Conservation (phyloP, 2,797 vertebrate species). For the Simalia tracyae region DNA sequence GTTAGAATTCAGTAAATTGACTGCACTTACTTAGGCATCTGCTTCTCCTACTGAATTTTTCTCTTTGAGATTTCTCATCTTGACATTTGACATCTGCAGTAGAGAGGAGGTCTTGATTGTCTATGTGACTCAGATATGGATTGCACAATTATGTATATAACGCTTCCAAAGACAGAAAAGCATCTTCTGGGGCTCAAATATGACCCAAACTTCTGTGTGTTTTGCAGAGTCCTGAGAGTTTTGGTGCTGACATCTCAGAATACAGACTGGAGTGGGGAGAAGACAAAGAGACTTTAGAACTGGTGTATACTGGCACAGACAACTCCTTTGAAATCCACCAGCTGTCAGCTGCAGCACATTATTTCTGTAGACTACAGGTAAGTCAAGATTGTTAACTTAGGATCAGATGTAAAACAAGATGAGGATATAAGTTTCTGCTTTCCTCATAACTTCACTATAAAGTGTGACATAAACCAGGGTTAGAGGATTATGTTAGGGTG, state of each 20-base stretch:
- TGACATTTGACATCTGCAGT: slow-evolving; percentile 31
- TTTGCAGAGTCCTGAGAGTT: slow-evolving; percentile 89
- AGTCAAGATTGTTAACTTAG: neutral
- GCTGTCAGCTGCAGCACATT: slow-evolving; percentile 84
- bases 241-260: slow-evolving; percentile 91
- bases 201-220: slow-evolving; percentile 34
- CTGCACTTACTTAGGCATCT: no score
- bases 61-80: neutral
- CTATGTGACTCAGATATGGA: slow-evolving; percentile 32
- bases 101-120: slow-evolving; percentile 24
- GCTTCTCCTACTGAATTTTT: neutral
- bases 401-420: neutral
- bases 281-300: slow-evolving; percentile 85
- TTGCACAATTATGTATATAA: neutral
- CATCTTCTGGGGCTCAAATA: slow-evolving; percentile 21
- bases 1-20: neutral
- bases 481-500: neutral
- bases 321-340: slow-evolving; percentile 86
- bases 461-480: neutral
- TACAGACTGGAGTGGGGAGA: slow-evolving; percentile 94
- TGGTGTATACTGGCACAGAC: slow-evolving; percentile 84
- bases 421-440: neutral
- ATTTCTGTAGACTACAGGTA: slow-evolving; percentile 96
- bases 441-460: neutral
- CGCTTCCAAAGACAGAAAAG: neutral